Conservation (phyloP, 2,888 invertebrate species). For the Meghimatium bilineatum region DNA sequence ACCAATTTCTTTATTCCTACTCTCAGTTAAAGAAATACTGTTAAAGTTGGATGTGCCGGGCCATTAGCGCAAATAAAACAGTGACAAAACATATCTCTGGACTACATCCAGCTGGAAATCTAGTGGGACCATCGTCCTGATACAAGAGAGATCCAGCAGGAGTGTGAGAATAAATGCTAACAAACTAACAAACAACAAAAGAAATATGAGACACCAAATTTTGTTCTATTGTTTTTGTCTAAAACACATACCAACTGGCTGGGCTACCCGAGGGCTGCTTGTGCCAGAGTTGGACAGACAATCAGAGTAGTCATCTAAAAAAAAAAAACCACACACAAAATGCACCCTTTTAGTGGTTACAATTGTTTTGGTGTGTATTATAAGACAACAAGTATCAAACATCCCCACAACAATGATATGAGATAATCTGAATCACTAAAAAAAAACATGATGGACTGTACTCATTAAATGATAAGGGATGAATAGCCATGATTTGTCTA, state of each 20-base stretch:
- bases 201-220: constrained; percentile 13
- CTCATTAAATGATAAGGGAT: neutral
- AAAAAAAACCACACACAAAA: constrained; percentile 40
- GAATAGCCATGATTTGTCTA: constrained; percentile 2
- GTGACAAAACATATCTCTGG: too few relatives aligned
- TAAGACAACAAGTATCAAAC: neutral
- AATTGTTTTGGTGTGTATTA: neutral
- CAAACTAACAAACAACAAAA: too few relatives aligned
- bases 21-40: neutral
- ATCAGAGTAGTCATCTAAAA: constrained; percentile 34
- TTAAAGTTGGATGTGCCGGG: too few relatives aligned
- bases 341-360: constrained; percentile 17
- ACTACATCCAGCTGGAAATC: too few relatives aligned
- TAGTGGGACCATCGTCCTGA: too few relatives aligned
- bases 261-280: constrained; percentile 35
- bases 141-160: too few relatives aligned
- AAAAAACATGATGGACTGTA: neutral
- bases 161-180: too few relatives aligned
- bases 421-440: neutral
- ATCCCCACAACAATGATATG: neutral
- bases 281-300: constrained; percentile 40
- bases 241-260: constrained; percentile 25
- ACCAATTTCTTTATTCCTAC: neutral
- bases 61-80: too few relatives aligned
- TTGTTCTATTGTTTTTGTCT: neutral